Evolutionary conservation across 2,113 vertebrate species (phyloP), one percentile per base, ranked within the genome.

Genomic region (Cyprinodon variegatus): DNA sequence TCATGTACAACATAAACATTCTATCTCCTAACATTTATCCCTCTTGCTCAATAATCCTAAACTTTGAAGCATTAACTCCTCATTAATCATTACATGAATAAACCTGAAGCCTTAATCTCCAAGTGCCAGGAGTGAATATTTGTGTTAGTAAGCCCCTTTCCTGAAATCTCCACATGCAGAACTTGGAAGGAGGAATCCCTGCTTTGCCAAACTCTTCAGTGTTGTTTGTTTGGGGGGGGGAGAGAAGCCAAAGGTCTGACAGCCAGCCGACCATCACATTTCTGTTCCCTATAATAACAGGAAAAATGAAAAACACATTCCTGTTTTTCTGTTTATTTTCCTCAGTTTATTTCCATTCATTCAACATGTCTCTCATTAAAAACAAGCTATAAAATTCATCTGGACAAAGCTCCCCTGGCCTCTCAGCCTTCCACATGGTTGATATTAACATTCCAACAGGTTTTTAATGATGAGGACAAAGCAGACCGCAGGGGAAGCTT

Each of bases 391-490:
- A 79, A 88, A 88, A 89, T 63, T 74, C 75, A 76, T 29, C 17
- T n/a, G 50, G 50, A n/a, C 20, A 57, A 1, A 3, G 61, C 46
- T 66, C 17, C 64, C 0, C 50, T n/a, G 41, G 82, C 80, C 69
- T 71, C 78, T 70, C 72, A 43, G 68, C 38, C 57, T 60, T 84
- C 89, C 93, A 93, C 90, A 94, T 92, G 92, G 90, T 88, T 86
- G 83, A 92, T 90, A 93, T 94, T 94, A 95, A 93, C 91, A 94
- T 93, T 93, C 91, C 92, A 70, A 50, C 80, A 81, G 81, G 76
- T 85, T 84, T 90, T 83, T 91, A 81, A 92, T 89, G 85, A 93
- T 83, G 89, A 87, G 82, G 84, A 89, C 78, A 70, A 80, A 86
- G 86, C 57, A 70, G 72, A 79, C 68, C 20, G 83, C 76, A 69